Evolutionary conservation across 1,140 invertebrate genomes (phyloP), one percentile per base, ranked within the genome.

Genomic region (Bombus sibiricus): DNA sequence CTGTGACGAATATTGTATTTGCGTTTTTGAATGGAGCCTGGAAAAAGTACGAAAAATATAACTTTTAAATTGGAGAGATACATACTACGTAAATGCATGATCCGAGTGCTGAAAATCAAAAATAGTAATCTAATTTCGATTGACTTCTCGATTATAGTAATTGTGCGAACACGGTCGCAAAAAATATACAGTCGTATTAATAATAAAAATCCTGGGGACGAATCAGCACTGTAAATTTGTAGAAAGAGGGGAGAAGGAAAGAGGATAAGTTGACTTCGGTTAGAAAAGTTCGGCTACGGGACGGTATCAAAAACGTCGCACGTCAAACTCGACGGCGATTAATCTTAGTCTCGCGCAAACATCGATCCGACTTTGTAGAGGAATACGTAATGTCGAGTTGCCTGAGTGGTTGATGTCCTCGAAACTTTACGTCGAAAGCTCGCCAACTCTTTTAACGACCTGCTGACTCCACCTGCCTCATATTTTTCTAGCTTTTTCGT

Each of bases 311-410:
- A 90, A 89, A 90, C 82, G 79, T 66, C 32, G 77, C 37, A 34
- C 80, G 89, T 90, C 88, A 90, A 90, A 80, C 89, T 88, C 82
- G 79, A 88, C 76, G 62, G 41, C 88, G 86, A 90, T 90, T 90
- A 90, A 90, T 90, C 89, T 90, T 90, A 85, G 88, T 90, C 88
- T 41, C 53, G 41, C 62, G 89, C 89, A 90, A 87, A 90, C 88
- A 90, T 90, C 89, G 89, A 90, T 90, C 86, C 80, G 76, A 83
- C 86, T 90, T 87, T 86, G 86, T 90, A 88, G 80, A 85, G 69
- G 89, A 90, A 90, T 90, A 88, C 80, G 84, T 90, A 90, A 90
- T 87, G 87, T 72, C 69, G 41, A 84, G 64, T 75, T 78, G 83
- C 78, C 74, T 9, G 83, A 62, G 66, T 69, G 73, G 37, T 9